Percentiles rank a stretch among this genome's conserved stretches.
These are phyloP conservation scores for Cantharis lateralis DNA, from an alignment of 2,888 invertebrate species.

Conservation along the genomic window DNA sequence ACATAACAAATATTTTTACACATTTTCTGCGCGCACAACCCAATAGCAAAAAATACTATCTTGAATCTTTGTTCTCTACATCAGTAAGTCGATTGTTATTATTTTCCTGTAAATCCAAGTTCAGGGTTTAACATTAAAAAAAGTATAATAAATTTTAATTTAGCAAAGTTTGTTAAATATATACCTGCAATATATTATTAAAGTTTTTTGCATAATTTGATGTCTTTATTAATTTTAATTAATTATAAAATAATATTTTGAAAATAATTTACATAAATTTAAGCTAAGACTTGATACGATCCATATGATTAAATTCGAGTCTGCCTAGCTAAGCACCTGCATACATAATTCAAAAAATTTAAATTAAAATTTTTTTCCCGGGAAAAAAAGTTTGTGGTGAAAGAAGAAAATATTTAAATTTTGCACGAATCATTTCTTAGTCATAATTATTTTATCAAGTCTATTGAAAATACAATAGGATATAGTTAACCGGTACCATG, in stretches of 20 bases:
- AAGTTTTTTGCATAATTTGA: too few species aligned
- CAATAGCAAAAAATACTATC: neutral
- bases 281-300: neutral
- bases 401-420: conserved; percentile 8
- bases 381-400: neutral
- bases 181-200: too few species aligned
- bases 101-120: too few species aligned
- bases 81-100: too few species aligned
- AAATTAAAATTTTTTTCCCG: neutral
- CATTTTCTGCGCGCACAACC: neutral
- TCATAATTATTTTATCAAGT: conserved; percentile 13
- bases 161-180: too few species aligned
- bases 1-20: too few species aligned
- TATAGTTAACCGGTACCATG: conserved; percentile 13
- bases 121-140: too few species aligned
- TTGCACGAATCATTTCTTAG: neutral
- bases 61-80: too few species aligned
- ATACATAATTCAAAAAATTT: neutral
- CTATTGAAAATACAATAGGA: conserved; percentile 17
- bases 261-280: neutral
- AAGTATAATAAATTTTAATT: too few species aligned
- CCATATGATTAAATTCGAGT: neutral
- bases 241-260: neutral
- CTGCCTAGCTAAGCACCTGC: neutral
- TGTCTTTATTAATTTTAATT: neutral